Base-by-base conservation (phyloP, 2,888 invertebrate species). In the Scaptomyza tumidula region DNA sequence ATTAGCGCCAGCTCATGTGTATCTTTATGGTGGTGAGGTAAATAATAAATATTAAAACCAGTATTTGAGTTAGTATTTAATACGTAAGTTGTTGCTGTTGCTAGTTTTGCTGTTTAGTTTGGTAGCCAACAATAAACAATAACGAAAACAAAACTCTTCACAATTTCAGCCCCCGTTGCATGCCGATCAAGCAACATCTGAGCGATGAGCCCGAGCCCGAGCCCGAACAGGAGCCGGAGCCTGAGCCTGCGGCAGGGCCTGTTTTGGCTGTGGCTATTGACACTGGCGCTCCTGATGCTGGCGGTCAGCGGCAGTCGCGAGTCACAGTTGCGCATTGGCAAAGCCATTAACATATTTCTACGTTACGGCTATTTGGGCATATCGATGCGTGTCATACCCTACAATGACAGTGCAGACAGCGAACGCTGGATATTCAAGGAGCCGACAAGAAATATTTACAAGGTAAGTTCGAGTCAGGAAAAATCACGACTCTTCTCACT, bases 321-420 rank as follows among this genome's bases (percentile, higher is more conserved):
- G 71, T 92, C 92, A n/a, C 92, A 92, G 75, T 75, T 92, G 56
- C 89, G 95, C 79, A 95, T 96, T 74, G 97, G 97, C 80, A 95
- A 96, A 89, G 96, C 97, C 71, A 95, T 97, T 88, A 97, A 97
- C 92, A 94, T 97, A 88, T 97, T 97, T 79, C 93, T 94, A 91
- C 94, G 94, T 73, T 95, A 95, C 93, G 96, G 96, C 75, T 96
- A 96, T 93, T 93, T 96, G 90, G 95, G 96, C 91, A 96, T 96
- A 91, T 96, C 96, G 91, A 96, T 96, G 96, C 94, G 96, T 54
- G 96, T 97, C 63, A 95, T 97, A 37, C 96, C 96, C 0, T 93
- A 96, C 41, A 96, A 96, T 91, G 96, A 97, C 91, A 95, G 95
- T 29, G 95, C 95, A 91, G 96, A 97, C 91, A 94, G 95, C 6